Conservation (phyloP, 2,888 invertebrate species). For the Hyposoter dolosus region DNA sequence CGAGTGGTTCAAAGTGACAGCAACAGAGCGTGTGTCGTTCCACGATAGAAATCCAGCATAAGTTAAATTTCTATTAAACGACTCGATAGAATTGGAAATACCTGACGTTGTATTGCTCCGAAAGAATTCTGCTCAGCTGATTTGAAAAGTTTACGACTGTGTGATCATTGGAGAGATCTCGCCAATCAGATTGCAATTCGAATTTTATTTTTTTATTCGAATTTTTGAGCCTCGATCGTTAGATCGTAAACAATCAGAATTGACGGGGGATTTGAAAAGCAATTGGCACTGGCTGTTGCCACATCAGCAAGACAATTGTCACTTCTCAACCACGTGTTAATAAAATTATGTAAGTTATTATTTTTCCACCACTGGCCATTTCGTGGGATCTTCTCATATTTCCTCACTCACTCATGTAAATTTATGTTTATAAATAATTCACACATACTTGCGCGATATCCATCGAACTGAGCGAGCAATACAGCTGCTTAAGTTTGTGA, state of each 20-base stretch:
- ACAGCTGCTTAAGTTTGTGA: conserved; percentile 13
- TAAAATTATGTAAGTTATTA: conserved; percentile 51
- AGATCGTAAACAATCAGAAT: neutral
- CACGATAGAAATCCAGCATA: neutral
- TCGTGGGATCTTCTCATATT: neutral
- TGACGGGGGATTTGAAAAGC: neutral
- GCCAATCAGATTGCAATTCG: conserved; percentile 36
- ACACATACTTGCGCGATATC: neutral
- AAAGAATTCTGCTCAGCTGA: neutral
- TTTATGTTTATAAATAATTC: conserved; percentile 49
- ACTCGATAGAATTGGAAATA: neutral
- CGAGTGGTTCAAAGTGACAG: neutral
- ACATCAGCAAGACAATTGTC: conserved; percentile 6
- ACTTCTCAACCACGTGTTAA: conserved; percentile 7
- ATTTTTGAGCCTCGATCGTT: neutral
- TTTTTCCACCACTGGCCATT: neutral
- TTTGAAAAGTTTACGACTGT: conserved; percentile 6
- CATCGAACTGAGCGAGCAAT: neutral
- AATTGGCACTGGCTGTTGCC: neutral
- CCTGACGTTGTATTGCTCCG: neutral
- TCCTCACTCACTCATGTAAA: conserved; percentile 6
- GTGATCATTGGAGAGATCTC: conserved; percentile 41
- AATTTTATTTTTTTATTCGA: conserved; percentile 39
- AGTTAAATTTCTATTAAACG: neutral
- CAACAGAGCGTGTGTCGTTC: neutral